Evolutionary conservation across 2,797 vertebrate genomes (phyloP), one percentile per base, ranked within the genome.

Genomic region (Gastrophryne carolinensis): DNA sequence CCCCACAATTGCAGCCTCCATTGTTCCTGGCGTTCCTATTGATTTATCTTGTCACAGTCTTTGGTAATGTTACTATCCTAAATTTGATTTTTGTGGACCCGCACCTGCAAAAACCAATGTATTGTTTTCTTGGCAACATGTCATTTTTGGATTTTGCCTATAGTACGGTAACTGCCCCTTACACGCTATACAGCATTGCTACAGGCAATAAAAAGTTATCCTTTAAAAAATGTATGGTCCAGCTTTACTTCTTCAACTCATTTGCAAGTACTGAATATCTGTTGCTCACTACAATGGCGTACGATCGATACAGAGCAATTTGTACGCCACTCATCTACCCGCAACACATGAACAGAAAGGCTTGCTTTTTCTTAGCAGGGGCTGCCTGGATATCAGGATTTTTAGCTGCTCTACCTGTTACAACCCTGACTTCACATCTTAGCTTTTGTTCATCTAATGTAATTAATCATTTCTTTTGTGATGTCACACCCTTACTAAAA

Each of bases 101-200:
- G 39, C 29, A 66, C 0, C 65, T 85, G 47, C 83, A 82, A 56
- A 84, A 82, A 58, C 84, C 84, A 0, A 81, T 87, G 84, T 85
- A 85, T 74, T 85, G 81, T 79, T 84, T 87, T 29, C 78, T 87
- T 41, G 82, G 80, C 50, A 85, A 80, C 65, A 58, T 87, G 49
- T 84, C 83, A 24, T 85, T 84, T 61, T 6, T 85, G 60, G 85
- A 87, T 70, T 85, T 83, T 37, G 84, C 81, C 57, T 86, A 85
- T 67, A 78, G 83, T 63, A 83, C 83, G 0, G 84, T 87, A 39
- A 85, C 84, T 0, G 79, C 84, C 7, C 85, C 85, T 35, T 82
- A 82, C 30, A 15, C 86, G 27, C 64, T 87, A 1, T 77, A 83
- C 3, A 83, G 81, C 5, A 79, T 87, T 5, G 80, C 78, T 75